These are phyloP conservation scores for Dryobota labecula DNA, from an alignment of 2,888 invertebrate genomes.

Conservation along the genomic window DNA sequence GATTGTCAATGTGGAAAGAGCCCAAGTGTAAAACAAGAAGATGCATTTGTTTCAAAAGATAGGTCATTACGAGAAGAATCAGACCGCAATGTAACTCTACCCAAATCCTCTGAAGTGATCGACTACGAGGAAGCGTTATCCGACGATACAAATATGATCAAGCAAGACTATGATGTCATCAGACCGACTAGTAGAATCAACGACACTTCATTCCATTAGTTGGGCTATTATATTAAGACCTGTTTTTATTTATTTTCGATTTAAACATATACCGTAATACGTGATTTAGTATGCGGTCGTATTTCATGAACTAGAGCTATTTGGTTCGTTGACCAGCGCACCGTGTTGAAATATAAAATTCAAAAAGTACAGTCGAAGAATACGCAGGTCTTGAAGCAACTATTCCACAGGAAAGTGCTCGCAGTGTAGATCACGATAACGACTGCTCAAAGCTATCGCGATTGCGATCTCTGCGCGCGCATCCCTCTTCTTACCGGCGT, in stretches of 20 bases:
- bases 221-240: background rate
- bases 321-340: constrained; percentile 10
- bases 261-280: background rate
- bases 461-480: constrained; percentile 86
- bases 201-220: constrained; percentile 30
- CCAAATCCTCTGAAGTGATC: constrained; percentile 44
- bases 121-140: constrained; percentile 57
- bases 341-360: constrained; percentile 54
- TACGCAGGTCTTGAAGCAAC: constrained; percentile 70
- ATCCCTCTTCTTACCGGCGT: constrained; percentile 77
- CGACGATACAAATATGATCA: constrained; percentile 31
- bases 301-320: background rate
- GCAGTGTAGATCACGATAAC: constrained; percentile 81
- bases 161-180: constrained; percentile 39
- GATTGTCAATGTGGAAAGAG: constrained; percentile 63
- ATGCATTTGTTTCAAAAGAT: constrained; percentile 43
- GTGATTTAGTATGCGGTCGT: background rate
- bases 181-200: constrained; percentile 41
- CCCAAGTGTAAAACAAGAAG: constrained; percentile 23
- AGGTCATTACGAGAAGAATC: constrained; percentile 43
- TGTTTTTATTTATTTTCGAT: constrained; percentile 6
- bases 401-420: constrained; percentile 72
- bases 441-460: constrained; percentile 86
- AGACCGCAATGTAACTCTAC: constrained; percentile 12
- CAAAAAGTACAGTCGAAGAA: constrained; percentile 69